These are phyloP conservation scores for Drosophila ficusphila DNA, from an alignment of 1,140 invertebrate species.

Conservation along the genomic window DNA sequence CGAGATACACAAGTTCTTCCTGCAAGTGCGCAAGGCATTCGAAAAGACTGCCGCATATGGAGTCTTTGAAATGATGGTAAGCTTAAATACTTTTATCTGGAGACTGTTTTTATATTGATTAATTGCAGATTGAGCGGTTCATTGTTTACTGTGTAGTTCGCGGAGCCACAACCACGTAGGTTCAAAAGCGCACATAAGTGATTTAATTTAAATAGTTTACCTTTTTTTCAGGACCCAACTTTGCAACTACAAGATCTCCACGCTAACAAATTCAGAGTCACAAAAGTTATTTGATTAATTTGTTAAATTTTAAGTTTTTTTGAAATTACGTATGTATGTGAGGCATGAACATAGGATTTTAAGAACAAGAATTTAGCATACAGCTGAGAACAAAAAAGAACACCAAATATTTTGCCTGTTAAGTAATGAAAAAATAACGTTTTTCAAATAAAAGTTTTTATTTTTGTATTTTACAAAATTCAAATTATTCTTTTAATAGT, in stretches of 20 bases:
- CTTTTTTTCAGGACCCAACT: constrained; percentile 8
- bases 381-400: constrained; percentile 22
- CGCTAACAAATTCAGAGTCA: neutral
- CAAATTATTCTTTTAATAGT: too few relatives aligned
- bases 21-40: constrained; percentile 10
- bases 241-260: constrained; percentile 9
- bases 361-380: constrained; percentile 2
- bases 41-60: neutral
- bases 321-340: too few relatives aligned
- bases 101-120: neutral
- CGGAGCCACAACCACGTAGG: constrained; percentile 13
- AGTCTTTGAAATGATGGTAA: constrained; percentile 41
- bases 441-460: neutral
- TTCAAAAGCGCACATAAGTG: neutral
- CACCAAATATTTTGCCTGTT: constrained; percentile 1
- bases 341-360: neutral
- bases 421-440: neutral
- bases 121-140: constrained; percentile 30
- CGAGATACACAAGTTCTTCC: constrained; percentile 39
- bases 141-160: constrained; percentile 39
- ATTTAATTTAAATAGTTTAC: neutral
- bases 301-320: neutral
- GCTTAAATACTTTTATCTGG: neutral
- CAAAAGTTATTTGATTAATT: neutral
- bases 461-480: too few relatives aligned